These are phyloP conservation scores for Triplophysa rosa DNA, from an alignment of 2,113 vertebrate species.

Conservation along the genomic window DNA sequence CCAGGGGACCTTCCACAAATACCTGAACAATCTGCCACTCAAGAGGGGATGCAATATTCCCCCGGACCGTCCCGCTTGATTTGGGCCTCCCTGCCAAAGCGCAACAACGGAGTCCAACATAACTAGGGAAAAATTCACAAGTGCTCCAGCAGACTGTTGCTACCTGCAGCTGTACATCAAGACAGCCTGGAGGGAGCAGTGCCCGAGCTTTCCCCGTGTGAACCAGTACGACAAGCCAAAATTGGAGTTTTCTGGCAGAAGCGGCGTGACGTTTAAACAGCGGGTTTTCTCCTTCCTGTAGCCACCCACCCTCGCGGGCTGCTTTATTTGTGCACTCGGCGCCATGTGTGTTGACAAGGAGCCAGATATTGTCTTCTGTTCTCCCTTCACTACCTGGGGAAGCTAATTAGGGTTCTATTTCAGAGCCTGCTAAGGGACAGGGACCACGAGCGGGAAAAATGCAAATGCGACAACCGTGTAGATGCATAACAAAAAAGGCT, in stretches of 20 bases:
- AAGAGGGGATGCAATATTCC: slow-evolving; percentile 14
- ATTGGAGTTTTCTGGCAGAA: slow-evolving; percentile 35
- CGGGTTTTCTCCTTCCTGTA: slow-evolving; percentile 35
- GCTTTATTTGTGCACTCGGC: slow-evolving; percentile 45
- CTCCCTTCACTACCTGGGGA: slow-evolving; percentile 41
- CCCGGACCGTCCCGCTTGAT: not conserved
- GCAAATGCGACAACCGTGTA: not conserved
- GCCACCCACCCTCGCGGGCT: slow-evolving; percentile 15
- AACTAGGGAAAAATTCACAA: slow-evolving; percentile 24
- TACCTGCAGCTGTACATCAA: slow-evolving; percentile 23
- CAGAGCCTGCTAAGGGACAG: slow-evolving; percentile 29
- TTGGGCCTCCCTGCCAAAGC: slow-evolving; percentile 20
- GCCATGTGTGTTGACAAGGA: slow-evolving; percentile 37
- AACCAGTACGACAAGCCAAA: slow-evolving; percentile 25
- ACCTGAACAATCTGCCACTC: slow-evolving; percentile 33
- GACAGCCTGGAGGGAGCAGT: not conserved
- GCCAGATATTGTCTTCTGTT: slow-evolving; percentile 39
- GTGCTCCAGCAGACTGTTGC: slow-evolving; percentile 10
- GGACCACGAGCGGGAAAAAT: slow-evolving; percentile 22
- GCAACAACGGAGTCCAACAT: slow-evolving; percentile 4
- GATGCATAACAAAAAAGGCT: not conserved
- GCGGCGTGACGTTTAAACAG: slow-evolving; percentile 19
- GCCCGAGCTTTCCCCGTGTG: slow-evolving; percentile 21
- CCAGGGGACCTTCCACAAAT: not conserved
- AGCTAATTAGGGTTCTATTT: slow-evolving; percentile 48